Percentiles rank a stretch among this genome's conserved stretches.
Evolutionary conservation across 64 coral and sea anemone species (phyloP).

Genomic region (Montipora foliosa): DNA sequence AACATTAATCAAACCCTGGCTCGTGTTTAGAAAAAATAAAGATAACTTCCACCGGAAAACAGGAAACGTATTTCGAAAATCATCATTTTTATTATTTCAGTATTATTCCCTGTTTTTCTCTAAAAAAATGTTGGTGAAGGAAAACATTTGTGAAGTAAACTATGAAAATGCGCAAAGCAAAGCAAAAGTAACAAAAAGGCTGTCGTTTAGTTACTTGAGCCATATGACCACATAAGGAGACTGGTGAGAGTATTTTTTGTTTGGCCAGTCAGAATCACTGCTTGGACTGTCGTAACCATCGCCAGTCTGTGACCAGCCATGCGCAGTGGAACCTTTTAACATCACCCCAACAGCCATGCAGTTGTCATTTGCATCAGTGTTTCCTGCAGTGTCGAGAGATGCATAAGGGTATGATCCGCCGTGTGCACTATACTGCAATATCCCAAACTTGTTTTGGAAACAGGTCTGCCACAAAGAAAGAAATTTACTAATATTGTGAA

Average conservation of each 20-base stretch:
- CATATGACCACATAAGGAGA: conserved; percentile 58
- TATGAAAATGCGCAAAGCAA: background rate
- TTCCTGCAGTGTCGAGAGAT: conserved; percentile 43
- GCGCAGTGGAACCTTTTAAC: conserved; percentile 9
- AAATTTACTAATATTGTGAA: background rate
- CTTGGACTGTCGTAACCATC: conserved; percentile 68
- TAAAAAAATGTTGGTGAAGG: too few relatives aligned
- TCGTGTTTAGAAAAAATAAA: too few relatives aligned
- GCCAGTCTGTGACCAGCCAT: conserved; percentile 72
- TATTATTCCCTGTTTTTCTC: too few relatives aligned
- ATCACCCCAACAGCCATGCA: conserved; percentile 83
- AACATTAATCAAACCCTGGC: too few relatives aligned
- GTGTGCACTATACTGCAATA: background rate
- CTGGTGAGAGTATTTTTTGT: conserved; percentile 49
- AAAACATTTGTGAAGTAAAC: background rate
- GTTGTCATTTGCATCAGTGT: conserved; percentile 49
- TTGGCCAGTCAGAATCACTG: conserved; percentile 75
- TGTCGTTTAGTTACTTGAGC: conserved; percentile 51
- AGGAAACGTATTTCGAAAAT: too few relatives aligned
- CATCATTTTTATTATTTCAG: too few relatives aligned
- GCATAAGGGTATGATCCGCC: conserved; percentile 66
- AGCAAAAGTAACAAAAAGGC: background rate
- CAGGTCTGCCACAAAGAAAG: conserved; percentile 10
- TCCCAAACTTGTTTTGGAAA: conserved; percentile 72
- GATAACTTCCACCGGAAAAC: too few relatives aligned